These are phyloP conservation scores for Diadumene lineata DNA, from an alignment of 92 coral and sea anemone genomes.

Conservation along the genomic window DNA sequence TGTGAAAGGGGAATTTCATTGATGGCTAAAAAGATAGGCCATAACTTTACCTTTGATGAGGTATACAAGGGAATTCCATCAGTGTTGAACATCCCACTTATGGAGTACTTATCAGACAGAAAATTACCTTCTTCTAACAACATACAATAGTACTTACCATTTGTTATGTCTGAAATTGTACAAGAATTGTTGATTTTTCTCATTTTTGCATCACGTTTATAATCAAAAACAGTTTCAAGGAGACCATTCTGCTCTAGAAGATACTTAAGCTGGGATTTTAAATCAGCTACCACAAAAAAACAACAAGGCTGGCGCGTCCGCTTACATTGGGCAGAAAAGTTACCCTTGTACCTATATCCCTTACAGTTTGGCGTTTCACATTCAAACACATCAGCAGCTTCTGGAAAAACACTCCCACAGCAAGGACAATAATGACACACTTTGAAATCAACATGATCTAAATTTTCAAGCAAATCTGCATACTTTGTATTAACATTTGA, in stretches of 20 bases:
- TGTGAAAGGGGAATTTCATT: slow-evolving; percentile 39
- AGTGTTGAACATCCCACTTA: slow-evolving; percentile 55
- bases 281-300: slow-evolving; percentile 16
- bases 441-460: slow-evolving; percentile 29
- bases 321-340: slow-evolving; percentile 35
- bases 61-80: slow-evolving; percentile 46
- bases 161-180: slow-evolving; percentile 8
- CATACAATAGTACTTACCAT: slow-evolving; percentile 15
- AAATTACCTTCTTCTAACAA: slow-evolving; percentile 31
- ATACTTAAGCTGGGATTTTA: slow-evolving; percentile 7
- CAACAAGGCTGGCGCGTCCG: slow-evolving; percentile 34
- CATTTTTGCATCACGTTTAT: slow-evolving; percentile 19
- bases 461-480: slow-evolving; percentile 30
- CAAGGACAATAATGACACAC: slow-evolving; percentile 50
- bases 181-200: background rate
- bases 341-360: slow-evolving; percentile 48
- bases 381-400: slow-evolving; percentile 16
- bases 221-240: slow-evolving; percentile 29
- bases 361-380: slow-evolving; percentile 49
- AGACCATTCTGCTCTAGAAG: slow-evolving; percentile 42
- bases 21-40: slow-evolving; percentile 48
- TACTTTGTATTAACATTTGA: slow-evolving; percentile 7
- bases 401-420: slow-evolving; percentile 46
- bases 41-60: slow-evolving; percentile 40
- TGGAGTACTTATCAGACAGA: slow-evolving; percentile 23